These are phyloP conservation scores for Strigamia transsilvanica DNA, from an alignment of 2,888 invertebrate species.

Conservation along the genomic window DNA sequence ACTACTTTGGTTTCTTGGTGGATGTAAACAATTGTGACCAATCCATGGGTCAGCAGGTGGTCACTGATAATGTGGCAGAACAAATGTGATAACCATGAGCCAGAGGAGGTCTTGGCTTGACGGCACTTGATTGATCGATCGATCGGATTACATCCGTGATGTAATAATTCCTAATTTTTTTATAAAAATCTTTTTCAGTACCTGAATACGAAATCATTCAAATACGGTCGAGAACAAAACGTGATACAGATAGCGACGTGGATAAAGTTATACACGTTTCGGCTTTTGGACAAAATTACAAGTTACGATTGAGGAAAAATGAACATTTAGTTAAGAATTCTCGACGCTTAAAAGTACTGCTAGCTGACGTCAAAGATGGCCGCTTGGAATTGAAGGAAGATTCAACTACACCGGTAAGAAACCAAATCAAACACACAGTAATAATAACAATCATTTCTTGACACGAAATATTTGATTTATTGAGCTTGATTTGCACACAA, in stretches of 20 bases:
- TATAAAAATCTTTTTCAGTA: slow-evolving; percentile 66
- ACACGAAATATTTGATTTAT: background rate
- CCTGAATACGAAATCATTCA: slow-evolving; percentile 86
- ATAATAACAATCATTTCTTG: too few species aligned
- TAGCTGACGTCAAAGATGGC: slow-evolving; percentile 73
- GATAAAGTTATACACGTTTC: slow-evolving; percentile 68
- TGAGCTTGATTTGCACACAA: background rate
- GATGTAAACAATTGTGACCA: too few species aligned
- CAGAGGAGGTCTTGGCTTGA: too few species aligned
- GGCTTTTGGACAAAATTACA: slow-evolving; percentile 80
- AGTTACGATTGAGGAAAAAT: slow-evolving; percentile 78
- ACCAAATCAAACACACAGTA: too few species aligned
- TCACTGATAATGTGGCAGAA: too few species aligned
- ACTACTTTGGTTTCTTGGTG: too few species aligned
- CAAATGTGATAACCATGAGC: too few species aligned
- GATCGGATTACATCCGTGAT: too few species aligned
- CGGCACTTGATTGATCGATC: too few species aligned
- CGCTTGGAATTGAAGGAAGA: slow-evolving; percentile 79
- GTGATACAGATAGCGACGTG: slow-evolving; percentile 55
- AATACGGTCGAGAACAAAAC: slow-evolving; percentile 64
- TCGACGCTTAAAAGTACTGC: slow-evolving; percentile 79
- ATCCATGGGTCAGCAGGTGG: too few species aligned
- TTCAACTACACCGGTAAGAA: slow-evolving; percentile 72
- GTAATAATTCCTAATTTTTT: too few species aligned
- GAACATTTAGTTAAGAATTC: slow-evolving; percentile 79